Conservation (phyloP, 2,113 vertebrate species). For the Amphilophus citrinellus region DNA sequence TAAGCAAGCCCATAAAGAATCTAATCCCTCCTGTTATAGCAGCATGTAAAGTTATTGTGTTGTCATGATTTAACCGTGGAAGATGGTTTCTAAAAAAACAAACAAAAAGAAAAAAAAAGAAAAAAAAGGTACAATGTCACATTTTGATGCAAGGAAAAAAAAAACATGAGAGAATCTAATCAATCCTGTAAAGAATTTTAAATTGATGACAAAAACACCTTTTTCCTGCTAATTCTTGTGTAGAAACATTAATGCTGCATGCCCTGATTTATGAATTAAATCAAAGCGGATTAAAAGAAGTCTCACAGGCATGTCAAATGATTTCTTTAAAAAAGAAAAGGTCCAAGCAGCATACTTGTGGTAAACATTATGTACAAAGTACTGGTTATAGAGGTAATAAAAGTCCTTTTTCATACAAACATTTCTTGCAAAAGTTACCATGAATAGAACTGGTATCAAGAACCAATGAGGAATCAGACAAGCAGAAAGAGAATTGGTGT, state of each 20-base stretch:
- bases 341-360: conserved; percentile 13
- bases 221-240: neutral
- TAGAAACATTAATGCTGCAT: neutral
- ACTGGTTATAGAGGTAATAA: conserved; percentile 61
- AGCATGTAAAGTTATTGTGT: conserved; percentile 22
- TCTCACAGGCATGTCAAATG: neutral
- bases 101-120: too few relatives aligned
- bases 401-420: conserved; percentile 38
- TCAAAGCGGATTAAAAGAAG: conserved; percentile 11
- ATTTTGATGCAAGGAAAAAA: neutral
- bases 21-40: neutral
- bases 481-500: conserved; percentile 38
- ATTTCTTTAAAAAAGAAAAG: neutral
- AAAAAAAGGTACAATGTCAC: neutral
- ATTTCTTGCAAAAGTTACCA: conserved; percentile 33
- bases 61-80: neutral
- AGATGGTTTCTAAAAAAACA: neutral
- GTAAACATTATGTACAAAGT: conserved; percentile 49
- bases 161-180: neutral
- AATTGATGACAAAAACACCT: neutral
- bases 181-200: neutral
- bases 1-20: neutral
- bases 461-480: conserved; percentile 20
- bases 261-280: conserved; percentile 13
- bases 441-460: conserved; percentile 37